These are phyloP conservation scores for Pseudomugil tenellus DNA, from an alignment of 2,797 vertebrate species.

Conservation along the genomic window DNA sequence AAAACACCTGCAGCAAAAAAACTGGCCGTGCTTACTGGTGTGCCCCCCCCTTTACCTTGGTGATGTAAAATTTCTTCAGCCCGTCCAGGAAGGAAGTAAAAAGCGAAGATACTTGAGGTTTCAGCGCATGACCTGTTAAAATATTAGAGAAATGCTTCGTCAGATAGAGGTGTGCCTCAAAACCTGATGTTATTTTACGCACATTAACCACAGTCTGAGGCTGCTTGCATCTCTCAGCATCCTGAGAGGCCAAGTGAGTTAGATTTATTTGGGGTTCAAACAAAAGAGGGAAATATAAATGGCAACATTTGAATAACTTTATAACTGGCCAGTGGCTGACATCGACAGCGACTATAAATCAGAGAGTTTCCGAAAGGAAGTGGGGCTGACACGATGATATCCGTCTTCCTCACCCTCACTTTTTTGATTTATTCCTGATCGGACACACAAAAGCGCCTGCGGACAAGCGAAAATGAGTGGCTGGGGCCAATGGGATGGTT, in stretches of 20 bases:
- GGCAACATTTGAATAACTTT: conserved; percentile 82
- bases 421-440: conserved; percentile 87
- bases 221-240: conserved; percentile 49
- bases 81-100: conserved; percentile 99
- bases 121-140: conserved; percentile 93
- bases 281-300: conserved; percentile 79
- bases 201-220: conserved; percentile 51
- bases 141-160: conserved; percentile 47
- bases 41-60: conserved; percentile 86
- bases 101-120: conserved; percentile 98
- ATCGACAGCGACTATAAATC: conserved; percentile 81
- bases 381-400: conserved; percentile 78
- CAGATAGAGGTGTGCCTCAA: conserved; percentile 22
- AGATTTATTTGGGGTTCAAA: conserved; percentile 78
- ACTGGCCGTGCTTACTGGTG: neutral
- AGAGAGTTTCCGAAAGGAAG: conserved; percentile 80
- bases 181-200: conserved; percentile 36
- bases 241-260: conserved; percentile 53
- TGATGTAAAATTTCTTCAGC: conserved; percentile 99
- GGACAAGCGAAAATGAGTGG: conserved; percentile 79
- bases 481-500: conserved; percentile 78
- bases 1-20: conserved; percentile 20
- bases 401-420: conserved; percentile 81
- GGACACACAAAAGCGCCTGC: conserved; percentile 81
- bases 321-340: conserved; percentile 73